These are phyloP conservation scores for Blastobasis adustella DNA, from an alignment of 2,888 invertebrate genomes.

Conservation along the genomic window DNA sequence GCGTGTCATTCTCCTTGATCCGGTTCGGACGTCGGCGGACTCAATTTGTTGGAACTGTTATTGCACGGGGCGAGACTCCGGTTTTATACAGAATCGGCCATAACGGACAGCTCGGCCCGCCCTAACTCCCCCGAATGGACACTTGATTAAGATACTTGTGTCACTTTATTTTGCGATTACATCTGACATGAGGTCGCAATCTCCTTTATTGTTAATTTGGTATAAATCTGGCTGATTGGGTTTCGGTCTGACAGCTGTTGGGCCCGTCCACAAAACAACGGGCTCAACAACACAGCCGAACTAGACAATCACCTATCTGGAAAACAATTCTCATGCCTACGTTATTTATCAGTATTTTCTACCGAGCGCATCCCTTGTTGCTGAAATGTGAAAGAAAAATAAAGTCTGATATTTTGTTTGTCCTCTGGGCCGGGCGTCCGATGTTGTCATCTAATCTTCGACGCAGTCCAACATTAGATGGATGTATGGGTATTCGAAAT, in stretches of 20 bases:
- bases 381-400: not conserved
- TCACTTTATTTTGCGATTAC: constrained; percentile 68
- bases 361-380: not conserved
- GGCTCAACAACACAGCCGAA: not conserved
- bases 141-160: constrained; percentile 71
- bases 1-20: constrained; percentile 37
- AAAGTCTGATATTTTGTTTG: constrained; percentile 13
- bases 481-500: constrained; percentile 65
- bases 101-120: constrained; percentile 53
- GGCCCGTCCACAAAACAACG: not conserved
- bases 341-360: not conserved
- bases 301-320: too few relatives aligned
- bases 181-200: constrained; percentile 55
- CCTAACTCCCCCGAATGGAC: constrained; percentile 61
- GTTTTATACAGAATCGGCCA: constrained; percentile 58
- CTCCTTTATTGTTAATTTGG: constrained; percentile 56
- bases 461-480: constrained; percentile 53
- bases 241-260: not conserved
- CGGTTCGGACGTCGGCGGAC: constrained; percentile 54
- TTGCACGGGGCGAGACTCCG: constrained; percentile 43
- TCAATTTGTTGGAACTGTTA: constrained; percentile 71
- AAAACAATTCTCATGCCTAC: too few relatives aligned
- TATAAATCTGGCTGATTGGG: constrained; percentile 40
- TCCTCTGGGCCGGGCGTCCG: constrained; percentile 14
- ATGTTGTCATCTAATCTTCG: constrained; percentile 48